Evolutionary conservation across 2,113 vertebrate genomes (phyloP).

Genomic region (Anolis sagrei): DNA sequence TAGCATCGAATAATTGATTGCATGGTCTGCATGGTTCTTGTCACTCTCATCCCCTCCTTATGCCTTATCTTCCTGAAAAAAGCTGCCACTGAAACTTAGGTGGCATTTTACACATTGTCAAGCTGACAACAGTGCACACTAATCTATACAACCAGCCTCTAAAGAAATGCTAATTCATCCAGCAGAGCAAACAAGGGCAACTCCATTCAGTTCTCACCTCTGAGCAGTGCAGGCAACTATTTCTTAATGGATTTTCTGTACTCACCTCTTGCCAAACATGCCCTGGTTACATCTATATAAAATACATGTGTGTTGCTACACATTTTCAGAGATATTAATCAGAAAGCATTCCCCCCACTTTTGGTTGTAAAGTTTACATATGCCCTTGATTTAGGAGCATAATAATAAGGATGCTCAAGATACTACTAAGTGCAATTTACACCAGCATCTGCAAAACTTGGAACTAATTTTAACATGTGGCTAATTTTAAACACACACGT

Average conservation of each 20-base stretch:
- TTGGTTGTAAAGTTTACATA: not conserved
- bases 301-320: not conserved
- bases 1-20: conserved; percentile 17
- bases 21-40: conserved; percentile 10
- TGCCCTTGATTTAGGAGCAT: not conserved
- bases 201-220: conserved; percentile 34
- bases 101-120: conserved; percentile 43
- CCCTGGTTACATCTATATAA: not conserved
- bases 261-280: conserved; percentile 20
- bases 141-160: conserved; percentile 61
- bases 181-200: conserved; percentile 39
- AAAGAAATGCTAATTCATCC: conserved; percentile 65
- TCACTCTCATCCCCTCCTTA: conserved; percentile 15
- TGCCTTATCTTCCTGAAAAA: conserved; percentile 24
- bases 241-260: conserved; percentile 32
- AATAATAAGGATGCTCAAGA: conserved; percentile 1
- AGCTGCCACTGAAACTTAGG: conserved; percentile 47
- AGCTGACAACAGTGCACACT: conserved; percentile 47
- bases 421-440: not conserved
- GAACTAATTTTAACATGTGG: not conserved
- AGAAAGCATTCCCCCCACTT: not conserved
- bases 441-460: not conserved
- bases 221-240: conserved; percentile 1
- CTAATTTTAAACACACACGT: not conserved
- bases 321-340: conserved; percentile 5